Evolutionary conservation across 1,140 invertebrate genomes (phyloP), one percentile per base, ranked within the genome.

Genomic region (Pogonognathellus flavescens): DNA sequence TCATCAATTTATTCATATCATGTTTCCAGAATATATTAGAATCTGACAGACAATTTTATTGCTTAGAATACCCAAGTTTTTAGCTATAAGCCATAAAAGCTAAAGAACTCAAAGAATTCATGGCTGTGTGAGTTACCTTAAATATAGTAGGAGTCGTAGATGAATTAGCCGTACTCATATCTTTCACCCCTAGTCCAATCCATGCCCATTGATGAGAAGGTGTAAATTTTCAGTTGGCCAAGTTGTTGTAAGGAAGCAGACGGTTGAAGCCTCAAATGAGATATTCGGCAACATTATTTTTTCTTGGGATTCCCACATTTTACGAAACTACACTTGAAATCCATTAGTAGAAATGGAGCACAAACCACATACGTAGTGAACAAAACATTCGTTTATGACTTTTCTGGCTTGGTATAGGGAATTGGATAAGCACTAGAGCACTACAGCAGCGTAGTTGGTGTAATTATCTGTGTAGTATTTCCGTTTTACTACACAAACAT

Each of bases 171-270:
- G 50, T 25, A 81, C 80, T 81, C 80, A 81, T 81, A 81, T 81
- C 80, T 81, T 81, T 81, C 80, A 81, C 80, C 50, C 80, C 80
- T 81, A 57, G 50, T 81, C 80, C 80, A 81, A 81, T 81, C 80
- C 80, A 81, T 81, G 52, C 49, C 70, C 41, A 76, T 10, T 55
- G 80, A 81, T 81, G 52, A 81, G 80, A 80, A 55, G 76, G 49
- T 53, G 72, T 55, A 81, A 57, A 81, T n/a, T 49, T 49, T n/a
- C 41, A 31, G 70, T 50, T 49, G 70, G 70, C 70, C 70, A 76
- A 41, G 41, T 76, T 76, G 31, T 76, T 76, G 25, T 76, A n/a
- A 76, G 41, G 70, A 76, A 50, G 70, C 70, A 76, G 70, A 76
- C 25, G 70, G 31, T 76, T 41, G 41, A 50, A 76, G 70, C 25